A percentile compares a stretch with the other conserved stretches of the same genome.
These are phyloP conservation scores for Drosophila pseudotakahashii DNA, from an alignment of 2,888 invertebrate genomes.

Conservation along the genomic window DNA sequence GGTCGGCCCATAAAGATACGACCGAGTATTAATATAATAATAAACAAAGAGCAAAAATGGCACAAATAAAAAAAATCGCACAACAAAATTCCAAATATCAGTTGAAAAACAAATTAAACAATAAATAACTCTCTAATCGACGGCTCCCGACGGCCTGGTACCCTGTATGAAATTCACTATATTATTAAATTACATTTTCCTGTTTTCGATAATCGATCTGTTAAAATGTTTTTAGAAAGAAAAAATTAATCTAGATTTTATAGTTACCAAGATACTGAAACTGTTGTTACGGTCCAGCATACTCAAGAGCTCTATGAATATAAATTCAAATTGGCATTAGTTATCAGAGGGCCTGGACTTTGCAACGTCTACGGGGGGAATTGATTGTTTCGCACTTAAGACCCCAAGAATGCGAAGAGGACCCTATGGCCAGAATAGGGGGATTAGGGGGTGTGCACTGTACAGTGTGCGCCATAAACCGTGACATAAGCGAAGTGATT, in stretches of 20 bases:
- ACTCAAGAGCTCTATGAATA: no score
- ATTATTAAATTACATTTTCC: background rate
- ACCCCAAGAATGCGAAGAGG: constrained; percentile 5
- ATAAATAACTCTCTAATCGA: background rate
- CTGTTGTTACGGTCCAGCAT: background rate
- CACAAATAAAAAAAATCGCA: constrained; percentile 42
- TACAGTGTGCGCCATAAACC: background rate
- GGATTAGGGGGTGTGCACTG: background rate
- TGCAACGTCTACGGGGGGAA: constrained; percentile 15
- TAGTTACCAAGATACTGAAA: no score
- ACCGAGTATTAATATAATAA: constrained; percentile 48
- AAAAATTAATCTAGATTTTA: no score
- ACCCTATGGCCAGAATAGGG: background rate
- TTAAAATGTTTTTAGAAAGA: no score
- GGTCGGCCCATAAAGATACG: constrained; percentile 61
- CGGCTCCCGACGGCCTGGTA: background rate
- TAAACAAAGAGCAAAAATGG: constrained; percentile 52
- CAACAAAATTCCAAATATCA: constrained; percentile 27
- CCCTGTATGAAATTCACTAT: background rate
- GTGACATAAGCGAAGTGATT: constrained; percentile 4
- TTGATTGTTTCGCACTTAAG: constrained; percentile 23
- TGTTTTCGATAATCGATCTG: no score
- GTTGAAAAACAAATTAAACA: constrained; percentile 44
- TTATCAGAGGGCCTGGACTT: constrained; percentile 38
- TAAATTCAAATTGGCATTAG: constrained; percentile 41